A percentile compares a stretch with the other conserved stretches of the same genome.
These are phyloP conservation scores for Panulirus ornatus DNA, from an alignment of 1,140 invertebrate species.

Conservation along the genomic window DNA sequence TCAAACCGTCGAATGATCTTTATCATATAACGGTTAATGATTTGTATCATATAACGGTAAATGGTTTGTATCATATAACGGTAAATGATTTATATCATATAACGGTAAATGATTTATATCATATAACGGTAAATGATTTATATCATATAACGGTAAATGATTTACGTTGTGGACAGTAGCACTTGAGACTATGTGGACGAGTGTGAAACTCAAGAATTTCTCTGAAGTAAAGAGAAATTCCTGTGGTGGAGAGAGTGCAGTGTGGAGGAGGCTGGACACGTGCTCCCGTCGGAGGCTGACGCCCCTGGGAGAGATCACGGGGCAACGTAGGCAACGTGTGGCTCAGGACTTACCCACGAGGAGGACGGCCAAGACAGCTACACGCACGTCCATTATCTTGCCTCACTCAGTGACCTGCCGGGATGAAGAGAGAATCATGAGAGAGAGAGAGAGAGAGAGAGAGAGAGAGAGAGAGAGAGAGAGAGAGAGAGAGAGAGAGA, in stretches of 20 bases:
- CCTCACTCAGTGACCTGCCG: not conserved
- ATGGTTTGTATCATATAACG: too few relatives aligned
- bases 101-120: too few relatives aligned
- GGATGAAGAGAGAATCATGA: not conserved
- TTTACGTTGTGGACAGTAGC: not conserved
- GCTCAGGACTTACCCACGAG: conserved; percentile 10
- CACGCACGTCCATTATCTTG: not conserved
- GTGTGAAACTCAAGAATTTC: too few relatives aligned
- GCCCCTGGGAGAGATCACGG: not conserved
- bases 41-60: too few relatives aligned
- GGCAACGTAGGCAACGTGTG: too few relatives aligned
- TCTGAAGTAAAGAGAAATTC: not conserved
- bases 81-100: too few relatives aligned
- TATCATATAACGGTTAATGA: too few relatives aligned
- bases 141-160: too few relatives aligned
- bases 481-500: conserved; percentile 16
- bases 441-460: conserved; percentile 43
- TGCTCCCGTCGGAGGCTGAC: not conserved
- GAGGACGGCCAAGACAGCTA: not conserved
- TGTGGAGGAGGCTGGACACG: not conserved
- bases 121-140: too few relatives aligned
- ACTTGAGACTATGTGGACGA: too few relatives aligned
- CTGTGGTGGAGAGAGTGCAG: not conserved
- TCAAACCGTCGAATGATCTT: too few relatives aligned
- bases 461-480: conserved; percentile 42